Percentiles rank a stretch among this genome's conserved stretches.
phyloP scores from a whole-genome alignment of 2,888 invertebrate genomes.

The Volucella zonaria region DNA sequence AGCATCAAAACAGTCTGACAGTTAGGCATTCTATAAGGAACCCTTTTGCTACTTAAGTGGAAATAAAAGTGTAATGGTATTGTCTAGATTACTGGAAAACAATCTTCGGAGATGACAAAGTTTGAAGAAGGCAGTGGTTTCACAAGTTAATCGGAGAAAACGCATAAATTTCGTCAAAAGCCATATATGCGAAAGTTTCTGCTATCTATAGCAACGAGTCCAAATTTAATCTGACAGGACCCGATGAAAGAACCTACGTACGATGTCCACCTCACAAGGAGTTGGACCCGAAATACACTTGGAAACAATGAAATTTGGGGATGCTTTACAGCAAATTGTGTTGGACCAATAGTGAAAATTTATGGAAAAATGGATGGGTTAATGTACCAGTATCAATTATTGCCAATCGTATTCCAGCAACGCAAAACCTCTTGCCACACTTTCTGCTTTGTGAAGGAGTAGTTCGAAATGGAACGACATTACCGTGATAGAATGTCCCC shows the following conservation, averaged over 20 bases:
- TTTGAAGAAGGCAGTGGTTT: neutral
- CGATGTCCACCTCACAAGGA: neutral
- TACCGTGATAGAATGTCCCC: neutral
- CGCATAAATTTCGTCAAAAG: neutral
- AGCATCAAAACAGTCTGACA: no score
- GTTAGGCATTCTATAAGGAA: no score
- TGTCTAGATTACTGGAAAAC: neutral
- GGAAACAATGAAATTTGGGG: neutral
- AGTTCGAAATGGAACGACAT: neutral
- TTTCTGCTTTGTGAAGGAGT: neutral
- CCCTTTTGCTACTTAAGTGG: no score
- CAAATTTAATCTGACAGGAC: neutral
- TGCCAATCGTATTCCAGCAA: neutral
- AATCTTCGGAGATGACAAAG: slow-evolving; percentile 1
- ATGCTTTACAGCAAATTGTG: neutral
- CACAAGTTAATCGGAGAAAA: neutral
- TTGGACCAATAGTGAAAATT: neutral
- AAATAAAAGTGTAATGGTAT: no score
- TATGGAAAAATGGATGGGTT: neutral
- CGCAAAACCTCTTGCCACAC: neutral
- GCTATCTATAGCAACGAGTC: neutral
- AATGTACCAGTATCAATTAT: neutral
- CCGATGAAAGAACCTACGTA: neutral
- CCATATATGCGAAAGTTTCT: neutral
- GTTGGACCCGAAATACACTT: neutral